Conservation (phyloP, 2,113 vertebrate species). For the Phycodurus eques region DNA sequence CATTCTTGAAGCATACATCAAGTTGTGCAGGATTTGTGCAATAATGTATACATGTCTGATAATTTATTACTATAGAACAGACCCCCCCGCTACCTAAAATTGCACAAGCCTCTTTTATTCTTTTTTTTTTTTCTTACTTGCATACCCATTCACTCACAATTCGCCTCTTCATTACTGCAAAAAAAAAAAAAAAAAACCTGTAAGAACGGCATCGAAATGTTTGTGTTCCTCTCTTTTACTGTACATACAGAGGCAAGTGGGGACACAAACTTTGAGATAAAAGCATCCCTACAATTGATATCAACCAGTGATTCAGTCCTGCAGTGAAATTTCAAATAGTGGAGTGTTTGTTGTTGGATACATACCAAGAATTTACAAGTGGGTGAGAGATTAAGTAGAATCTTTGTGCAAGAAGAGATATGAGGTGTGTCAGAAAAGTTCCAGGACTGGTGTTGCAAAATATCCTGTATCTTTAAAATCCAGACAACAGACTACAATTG, state of each 20-base stretch:
- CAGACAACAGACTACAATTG: too few relatives aligned
- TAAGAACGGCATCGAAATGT: too few relatives aligned
- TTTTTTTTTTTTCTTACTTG: conserved; percentile 17
- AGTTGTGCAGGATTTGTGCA: conserved; percentile 60
- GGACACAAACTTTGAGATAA: too few relatives aligned
- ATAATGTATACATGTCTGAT: conserved; percentile 41
- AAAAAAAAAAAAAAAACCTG: conserved; percentile 13
- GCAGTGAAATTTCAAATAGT: not conserved
- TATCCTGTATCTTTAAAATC: too few relatives aligned
- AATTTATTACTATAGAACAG: conserved; percentile 13
- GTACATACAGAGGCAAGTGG: too few relatives aligned
- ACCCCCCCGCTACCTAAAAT: conserved; percentile 45
- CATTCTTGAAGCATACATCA: conserved; percentile 54
- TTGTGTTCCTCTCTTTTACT: too few relatives aligned
- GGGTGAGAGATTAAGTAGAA: not conserved
- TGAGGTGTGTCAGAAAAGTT: not conserved
- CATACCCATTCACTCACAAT: conserved; percentile 26
- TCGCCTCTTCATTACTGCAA: conserved; percentile 31
- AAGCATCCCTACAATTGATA: too few relatives aligned
- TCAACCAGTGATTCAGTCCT: not conserved
- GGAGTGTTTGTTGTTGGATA: not conserved
- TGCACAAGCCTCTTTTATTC: conserved; percentile 22
- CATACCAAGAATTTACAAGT: not conserved
- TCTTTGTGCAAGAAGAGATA: not conserved
- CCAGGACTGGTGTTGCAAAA: not conserved